Evolutionary conservation across 2,797 vertebrate genomes (phyloP), one percentile per base, ranked within the genome.

Genomic region (Anas capensis): DNA sequence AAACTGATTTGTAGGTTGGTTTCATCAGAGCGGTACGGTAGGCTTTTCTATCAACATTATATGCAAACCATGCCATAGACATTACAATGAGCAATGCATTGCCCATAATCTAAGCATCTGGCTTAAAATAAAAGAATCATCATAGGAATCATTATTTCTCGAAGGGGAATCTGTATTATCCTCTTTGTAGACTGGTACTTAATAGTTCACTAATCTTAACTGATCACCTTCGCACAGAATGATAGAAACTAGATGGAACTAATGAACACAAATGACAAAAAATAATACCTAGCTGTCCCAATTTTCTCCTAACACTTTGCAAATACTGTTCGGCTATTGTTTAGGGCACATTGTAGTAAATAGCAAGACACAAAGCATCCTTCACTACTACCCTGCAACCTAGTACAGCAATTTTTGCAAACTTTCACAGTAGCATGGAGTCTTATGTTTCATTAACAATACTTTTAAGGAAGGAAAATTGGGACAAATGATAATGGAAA

Each of bases 1-100:
- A 92, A 94, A 91, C 49, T 24, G 70, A 96, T 91, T 95, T 81
- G 69, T 86, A 66, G 31, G 51, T 79, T 97, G 75, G 76, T 93
- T 95, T 94, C 96, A 92, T 96, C 95, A 82, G 71, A 91, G 24
- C 4, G 13, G 69, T 88, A 61, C 11, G 15, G 76, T 54, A 71
- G 83, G n/a, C 23, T 84, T 90, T 88, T 81, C 31, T 6, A 20
- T 61, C 49, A 71, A 17, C 13, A n/a, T 76, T 88, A 33, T 53
- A 68, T 24, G 56, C 56, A 81, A 93, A 93, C 62, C 46, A 26
- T 71, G 64, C 62, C 56, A 85, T n/a, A 57, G 53, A 34, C 80
- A 58, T 76, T 60, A 21, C n/a, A 80, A 36, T 49, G 49, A 86
- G 11, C 44, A 56, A 26, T 42, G 36, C n/a, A 73, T 24, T 56